Evolutionary conservation across 2,797 vertebrate genomes (phyloP).

Genomic region (Rhinella marina): DNA sequence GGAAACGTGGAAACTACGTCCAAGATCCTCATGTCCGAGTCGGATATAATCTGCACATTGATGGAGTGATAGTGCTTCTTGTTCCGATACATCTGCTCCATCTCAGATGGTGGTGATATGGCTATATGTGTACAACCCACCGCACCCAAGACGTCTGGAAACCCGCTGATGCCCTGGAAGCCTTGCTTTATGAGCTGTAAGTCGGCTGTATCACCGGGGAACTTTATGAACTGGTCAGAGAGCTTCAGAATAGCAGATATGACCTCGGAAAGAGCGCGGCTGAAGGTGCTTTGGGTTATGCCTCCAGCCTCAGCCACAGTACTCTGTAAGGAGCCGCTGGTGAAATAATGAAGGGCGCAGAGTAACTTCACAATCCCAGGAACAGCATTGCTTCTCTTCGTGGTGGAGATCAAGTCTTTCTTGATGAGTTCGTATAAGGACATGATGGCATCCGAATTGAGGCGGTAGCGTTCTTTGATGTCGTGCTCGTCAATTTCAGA

Average conservation of each 20-base stretch:
- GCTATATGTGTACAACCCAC: constrained; percentile 48
- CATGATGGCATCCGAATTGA: constrained; percentile 45
- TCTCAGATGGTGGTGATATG: constrained; percentile 49
- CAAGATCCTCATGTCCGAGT: constrained; percentile 42
- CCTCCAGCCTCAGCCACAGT: constrained; percentile 41
- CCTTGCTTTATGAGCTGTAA: constrained; percentile 26
- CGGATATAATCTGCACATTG: constrained; percentile 43
- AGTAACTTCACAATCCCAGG: constrained; percentile 50
- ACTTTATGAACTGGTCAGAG: constrained; percentile 39
- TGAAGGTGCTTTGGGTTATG: constrained; percentile 46
- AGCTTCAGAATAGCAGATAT: constrained; percentile 43
- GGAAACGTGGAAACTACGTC: constrained; percentile 41
- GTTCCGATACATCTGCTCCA: constrained; percentile 48
- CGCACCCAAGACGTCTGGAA: constrained; percentile 31
- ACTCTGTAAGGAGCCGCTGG: constrained; percentile 43
- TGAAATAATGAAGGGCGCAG: constrained; percentile 50
- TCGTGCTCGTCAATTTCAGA: constrained; percentile 52
- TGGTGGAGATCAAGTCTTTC: constrained; percentile 45
- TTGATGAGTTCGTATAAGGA: constrained; percentile 47
- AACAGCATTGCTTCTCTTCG: constrained; percentile 47
- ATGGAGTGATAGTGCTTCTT: constrained; percentile 51
- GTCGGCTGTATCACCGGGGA: neutral
- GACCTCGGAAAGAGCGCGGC: constrained; percentile 43
- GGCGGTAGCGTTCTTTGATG: constrained; percentile 43
- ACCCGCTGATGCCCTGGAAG: constrained; percentile 19